A percentile compares a stretch with the other conserved stretches of the same genome.
These are phyloP conservation scores for Aldrovandia affinis DNA, from an alignment of 2,797 vertebrate species.

Conservation along the genomic window DNA sequence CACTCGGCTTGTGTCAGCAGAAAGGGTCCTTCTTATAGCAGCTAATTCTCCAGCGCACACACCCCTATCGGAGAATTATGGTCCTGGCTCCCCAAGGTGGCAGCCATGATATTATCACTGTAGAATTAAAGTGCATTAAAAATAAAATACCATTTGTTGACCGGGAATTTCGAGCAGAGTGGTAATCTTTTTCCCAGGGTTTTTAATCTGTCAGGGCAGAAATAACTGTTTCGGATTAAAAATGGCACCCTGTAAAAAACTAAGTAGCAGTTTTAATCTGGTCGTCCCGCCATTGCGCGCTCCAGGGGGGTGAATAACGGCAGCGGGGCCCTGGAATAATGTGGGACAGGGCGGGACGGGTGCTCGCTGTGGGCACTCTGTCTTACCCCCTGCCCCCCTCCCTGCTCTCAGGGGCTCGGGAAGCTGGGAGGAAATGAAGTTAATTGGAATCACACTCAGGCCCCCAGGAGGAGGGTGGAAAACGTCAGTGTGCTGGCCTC, in stretches of 20 bases:
- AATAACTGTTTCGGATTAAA: slow-evolving; percentile 67
- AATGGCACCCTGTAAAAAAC: slow-evolving; percentile 68
- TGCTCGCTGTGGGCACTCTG: slow-evolving; percentile 45
- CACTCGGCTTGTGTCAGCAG: slow-evolving; percentile 70
- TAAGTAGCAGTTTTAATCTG: slow-evolving; percentile 56
- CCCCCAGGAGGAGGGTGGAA: no score
- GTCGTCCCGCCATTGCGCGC: slow-evolving; percentile 20
- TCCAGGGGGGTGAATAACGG: slow-evolving; percentile 53
- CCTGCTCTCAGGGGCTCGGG: neutral
- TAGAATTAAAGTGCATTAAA: slow-evolving; percentile 84
- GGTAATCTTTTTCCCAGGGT: slow-evolving; percentile 71
- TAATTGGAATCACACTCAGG: neutral
- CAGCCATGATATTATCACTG: slow-evolving; percentile 77
- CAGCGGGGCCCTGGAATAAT: slow-evolving; percentile 53
- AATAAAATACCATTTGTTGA: slow-evolving; percentile 74
- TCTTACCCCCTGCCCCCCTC: neutral
- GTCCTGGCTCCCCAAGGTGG: slow-evolving; percentile 65
- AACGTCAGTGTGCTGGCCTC: no score
- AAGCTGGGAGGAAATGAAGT: neutral
- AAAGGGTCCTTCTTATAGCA: slow-evolving; percentile 64
- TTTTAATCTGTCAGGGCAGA: slow-evolving; percentile 73
- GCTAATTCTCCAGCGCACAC: slow-evolving; percentile 61
- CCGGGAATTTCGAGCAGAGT: slow-evolving; percentile 64
- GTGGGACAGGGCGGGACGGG: slow-evolving; percentile 57
- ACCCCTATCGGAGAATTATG: slow-evolving; percentile 69